phyloP scores from a whole-genome alignment of 2,888 invertebrate genomes.

The Hydriomena furcata region DNA sequence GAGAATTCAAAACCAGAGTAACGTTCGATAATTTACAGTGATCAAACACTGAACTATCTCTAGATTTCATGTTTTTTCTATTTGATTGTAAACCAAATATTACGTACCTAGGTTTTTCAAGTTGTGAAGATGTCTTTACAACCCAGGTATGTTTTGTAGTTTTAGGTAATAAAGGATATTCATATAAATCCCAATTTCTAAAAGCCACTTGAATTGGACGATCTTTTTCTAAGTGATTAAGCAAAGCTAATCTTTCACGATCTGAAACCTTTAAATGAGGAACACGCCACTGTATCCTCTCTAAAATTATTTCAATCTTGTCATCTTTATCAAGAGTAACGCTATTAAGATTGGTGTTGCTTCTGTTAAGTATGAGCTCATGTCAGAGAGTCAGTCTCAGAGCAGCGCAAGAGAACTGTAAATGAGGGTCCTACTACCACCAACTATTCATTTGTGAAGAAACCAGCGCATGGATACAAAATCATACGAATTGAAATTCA shows the following conservation, averaged over 20 bases:
- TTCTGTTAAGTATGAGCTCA: too few species aligned
- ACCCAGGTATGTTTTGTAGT: conserved; percentile 42
- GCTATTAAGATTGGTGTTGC: too few species aligned
- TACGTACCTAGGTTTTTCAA: conserved; percentile 52
- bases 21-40: conserved; percentile 30
- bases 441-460: too few species aligned
- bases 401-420: too few species aligned
- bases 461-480: too few species aligned
- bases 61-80: conserved; percentile 41
- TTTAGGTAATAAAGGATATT: conserved; percentile 50
- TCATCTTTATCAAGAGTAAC: background rate
- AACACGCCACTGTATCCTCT: conserved; percentile 28
- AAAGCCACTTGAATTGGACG: conserved; percentile 38
- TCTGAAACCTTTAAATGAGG: conserved; percentile 29
- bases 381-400: too few species aligned
- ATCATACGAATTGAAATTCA: too few species aligned
- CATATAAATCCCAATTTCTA: conserved; percentile 44
- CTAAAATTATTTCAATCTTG: conserved; percentile 22
- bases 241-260: conserved; percentile 15
- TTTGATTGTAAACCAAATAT: conserved; percentile 56
- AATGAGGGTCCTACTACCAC: too few species aligned
- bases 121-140: conserved; percentile 47
- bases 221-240: conserved; percentile 34
- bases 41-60: conserved; percentile 36
- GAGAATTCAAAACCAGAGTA: too few species aligned